These are phyloP conservation scores for Microcaecilia unicolor DNA, from an alignment of 2,797 vertebrate species.

Conservation along the genomic window DNA sequence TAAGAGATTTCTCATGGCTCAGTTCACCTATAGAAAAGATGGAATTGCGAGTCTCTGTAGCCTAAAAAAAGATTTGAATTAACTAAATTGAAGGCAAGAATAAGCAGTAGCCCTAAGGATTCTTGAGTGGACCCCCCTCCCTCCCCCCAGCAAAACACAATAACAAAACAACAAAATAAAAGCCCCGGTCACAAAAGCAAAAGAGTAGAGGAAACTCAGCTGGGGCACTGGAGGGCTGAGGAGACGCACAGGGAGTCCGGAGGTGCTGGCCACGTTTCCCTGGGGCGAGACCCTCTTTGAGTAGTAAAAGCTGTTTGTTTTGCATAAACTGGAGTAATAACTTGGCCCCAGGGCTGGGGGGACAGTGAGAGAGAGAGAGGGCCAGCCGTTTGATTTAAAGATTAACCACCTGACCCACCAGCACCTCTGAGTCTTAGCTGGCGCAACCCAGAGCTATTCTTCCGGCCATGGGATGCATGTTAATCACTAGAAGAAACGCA, in stretches of 20 bases:
- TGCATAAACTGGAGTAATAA: slow-evolving; percentile 48
- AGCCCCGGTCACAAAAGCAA: slow-evolving; percentile 26
- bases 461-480: slow-evolving; percentile 39
- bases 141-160: slow-evolving; percentile 36
- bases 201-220: slow-evolving; percentile 14
- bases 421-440: slow-evolving; percentile 37
- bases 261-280: slow-evolving; percentile 16
- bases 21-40: slow-evolving; percentile 61
- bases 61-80: slow-evolving; percentile 47
- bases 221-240: no score
- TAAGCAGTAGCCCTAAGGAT: slow-evolving; percentile 42
- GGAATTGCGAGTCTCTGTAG: slow-evolving; percentile 53
- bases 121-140: slow-evolving; percentile 37
- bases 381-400: slow-evolving; percentile 59
- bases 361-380: slow-evolving; percentile 37
- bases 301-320: slow-evolving; percentile 55
- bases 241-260: no score
- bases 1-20: slow-evolving; percentile 62
- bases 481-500: slow-evolving; percentile 49
- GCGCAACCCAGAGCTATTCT: slow-evolving; percentile 43
- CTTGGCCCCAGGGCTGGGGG: slow-evolving; percentile 17
- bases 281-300: slow-evolving; percentile 38
- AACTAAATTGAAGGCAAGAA: slow-evolving; percentile 42
- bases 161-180: no score
- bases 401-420: slow-evolving; percentile 58